A percentile compares a stretch with the other conserved stretches of the same genome.
Conservation (phyloP, 2,113 vertebrate species). For the Sinocyclocheilus rhinocerous region DNA sequence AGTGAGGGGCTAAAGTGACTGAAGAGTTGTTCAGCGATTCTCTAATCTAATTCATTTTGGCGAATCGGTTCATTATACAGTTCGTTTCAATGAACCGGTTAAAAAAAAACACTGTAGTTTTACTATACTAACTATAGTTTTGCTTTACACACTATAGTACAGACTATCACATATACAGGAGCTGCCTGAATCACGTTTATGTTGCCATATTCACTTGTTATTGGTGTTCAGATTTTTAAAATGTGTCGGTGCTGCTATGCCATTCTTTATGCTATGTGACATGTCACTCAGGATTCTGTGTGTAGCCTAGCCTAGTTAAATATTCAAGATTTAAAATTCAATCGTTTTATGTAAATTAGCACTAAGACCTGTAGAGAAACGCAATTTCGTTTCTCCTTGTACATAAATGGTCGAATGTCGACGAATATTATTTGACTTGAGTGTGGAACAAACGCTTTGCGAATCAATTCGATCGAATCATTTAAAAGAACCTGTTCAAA, state of each 20-base stretch:
- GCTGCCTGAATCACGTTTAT: too few relatives aligned
- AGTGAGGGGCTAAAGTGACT: background rate
- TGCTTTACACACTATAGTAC: too few relatives aligned
- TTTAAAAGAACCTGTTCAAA: background rate
- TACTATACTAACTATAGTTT: too few relatives aligned
- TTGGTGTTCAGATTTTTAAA: too few relatives aligned
- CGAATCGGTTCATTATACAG: background rate
- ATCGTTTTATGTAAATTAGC: background rate
- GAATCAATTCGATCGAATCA: background rate
- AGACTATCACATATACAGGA: too few relatives aligned
- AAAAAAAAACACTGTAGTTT: too few relatives aligned
- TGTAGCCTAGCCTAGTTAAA: too few relatives aligned
- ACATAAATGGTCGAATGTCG: background rate
- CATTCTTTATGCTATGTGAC: too few relatives aligned
- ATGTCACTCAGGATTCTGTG: too few relatives aligned
- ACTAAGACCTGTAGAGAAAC: background rate
- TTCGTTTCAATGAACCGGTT: background rate
- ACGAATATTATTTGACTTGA: background rate
- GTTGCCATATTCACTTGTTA: too few relatives aligned
- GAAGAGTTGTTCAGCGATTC: background rate
- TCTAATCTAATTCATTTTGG: background rate
- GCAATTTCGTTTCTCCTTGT: background rate
- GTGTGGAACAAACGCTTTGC: background rate
- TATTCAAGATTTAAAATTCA: too few relatives aligned
- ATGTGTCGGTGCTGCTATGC: too few relatives aligned